Evolutionary conservation across 2,113 vertebrate genomes (phyloP).

Genomic region (Odontophorus gujanensis): DNA sequence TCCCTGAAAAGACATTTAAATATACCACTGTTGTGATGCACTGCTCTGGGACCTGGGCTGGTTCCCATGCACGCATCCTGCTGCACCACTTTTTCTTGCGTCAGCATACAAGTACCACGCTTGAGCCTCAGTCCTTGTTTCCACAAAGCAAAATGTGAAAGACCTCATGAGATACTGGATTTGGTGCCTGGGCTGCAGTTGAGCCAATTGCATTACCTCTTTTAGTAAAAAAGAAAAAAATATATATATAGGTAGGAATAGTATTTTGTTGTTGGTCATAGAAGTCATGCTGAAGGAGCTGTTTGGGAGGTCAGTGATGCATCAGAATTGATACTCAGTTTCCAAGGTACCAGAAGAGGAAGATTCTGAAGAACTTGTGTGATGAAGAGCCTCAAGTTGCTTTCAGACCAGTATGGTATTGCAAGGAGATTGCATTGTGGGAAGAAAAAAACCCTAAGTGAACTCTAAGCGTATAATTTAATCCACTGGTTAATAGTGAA

Average conservation of each 20-base stretch:
- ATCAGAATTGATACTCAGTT: background rate
- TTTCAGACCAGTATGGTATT: background rate
- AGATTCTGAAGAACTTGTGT: background rate
- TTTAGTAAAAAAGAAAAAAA: background rate
- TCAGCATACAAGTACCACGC: background rate
- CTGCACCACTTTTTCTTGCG: background rate
- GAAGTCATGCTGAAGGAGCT: background rate
- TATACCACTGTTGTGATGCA: accelerated
- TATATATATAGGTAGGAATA: background rate
- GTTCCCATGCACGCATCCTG: background rate
- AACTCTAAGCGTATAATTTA: conserved; percentile 29
- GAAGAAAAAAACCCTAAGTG: background rate
- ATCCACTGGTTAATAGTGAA: background rate
- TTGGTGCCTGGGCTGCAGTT: background rate
- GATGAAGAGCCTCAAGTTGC: background rate
- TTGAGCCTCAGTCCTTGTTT: background rate
- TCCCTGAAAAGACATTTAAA: background rate
- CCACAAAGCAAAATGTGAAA: background rate
- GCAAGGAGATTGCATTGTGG: background rate
- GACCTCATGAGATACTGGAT: background rate
- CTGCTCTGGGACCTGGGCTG: background rate
- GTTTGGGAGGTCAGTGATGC: background rate
- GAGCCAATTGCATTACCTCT: background rate
- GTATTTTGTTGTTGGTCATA: background rate
- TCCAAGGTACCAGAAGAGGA: background rate